A percentile compares a stretch with the other conserved stretches of the same genome.
These are phyloP conservation scores for Aphis craccivora DNA, from an alignment of 1,140 invertebrate genomes.

Conservation along the genomic window DNA sequence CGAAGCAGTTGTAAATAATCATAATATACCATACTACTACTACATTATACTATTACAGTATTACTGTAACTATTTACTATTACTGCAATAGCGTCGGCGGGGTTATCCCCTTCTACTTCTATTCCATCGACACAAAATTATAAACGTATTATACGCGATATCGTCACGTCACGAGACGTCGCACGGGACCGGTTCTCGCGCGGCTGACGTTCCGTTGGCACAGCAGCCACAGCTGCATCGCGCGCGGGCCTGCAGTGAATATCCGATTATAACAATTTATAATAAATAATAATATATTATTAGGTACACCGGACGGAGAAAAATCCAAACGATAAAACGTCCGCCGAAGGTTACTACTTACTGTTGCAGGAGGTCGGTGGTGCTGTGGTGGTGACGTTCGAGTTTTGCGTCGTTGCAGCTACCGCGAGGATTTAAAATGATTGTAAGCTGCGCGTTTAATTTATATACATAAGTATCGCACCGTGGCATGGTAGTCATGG, in stretches of 20 bases:
- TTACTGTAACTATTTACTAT: neutral
- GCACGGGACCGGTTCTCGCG: neutral
- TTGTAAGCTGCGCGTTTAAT: neutral
- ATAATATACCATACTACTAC: neutral
- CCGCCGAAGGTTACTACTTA: neutral
- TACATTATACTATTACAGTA: neutral
- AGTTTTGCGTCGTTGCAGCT: neutral
- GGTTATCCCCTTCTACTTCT: neutral
- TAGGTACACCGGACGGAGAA: neutral
- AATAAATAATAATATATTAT: neutral
- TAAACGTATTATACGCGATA: neutral
- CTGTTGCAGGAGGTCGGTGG: too few species aligned
- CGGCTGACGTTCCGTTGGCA: conserved; percentile 2
- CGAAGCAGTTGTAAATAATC: neutral
- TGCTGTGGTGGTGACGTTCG: neutral
- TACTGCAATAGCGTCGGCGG: neutral
- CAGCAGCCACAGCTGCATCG: neutral
- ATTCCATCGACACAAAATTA: neutral
- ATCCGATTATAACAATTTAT: conserved; percentile 12
- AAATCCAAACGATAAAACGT: neutral
- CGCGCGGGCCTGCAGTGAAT: neutral
- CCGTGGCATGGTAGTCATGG: neutral
- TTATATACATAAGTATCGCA: neutral
- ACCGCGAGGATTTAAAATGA: neutral
- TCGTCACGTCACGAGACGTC: conserved; percentile 3